Base-by-base conservation (phyloP, 1,140 invertebrate genomes). In the Procambarus virginalis region DNA sequence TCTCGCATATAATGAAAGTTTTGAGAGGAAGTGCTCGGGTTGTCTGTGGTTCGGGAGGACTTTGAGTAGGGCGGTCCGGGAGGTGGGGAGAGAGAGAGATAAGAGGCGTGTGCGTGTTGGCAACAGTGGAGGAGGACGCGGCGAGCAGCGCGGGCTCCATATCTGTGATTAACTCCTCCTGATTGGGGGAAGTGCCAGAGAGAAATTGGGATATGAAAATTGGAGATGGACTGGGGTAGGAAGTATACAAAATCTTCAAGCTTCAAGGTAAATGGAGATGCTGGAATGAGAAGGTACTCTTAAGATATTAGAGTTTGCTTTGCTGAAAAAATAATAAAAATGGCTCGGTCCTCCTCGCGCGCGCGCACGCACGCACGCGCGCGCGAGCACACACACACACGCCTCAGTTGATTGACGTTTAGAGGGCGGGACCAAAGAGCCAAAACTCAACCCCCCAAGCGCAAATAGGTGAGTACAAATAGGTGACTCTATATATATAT, bases 161-260 rank as follows among this genome's bases (percentile, higher is more conserved):
- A 89, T 89, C 79, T 89, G 86, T 89, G 86, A 89, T 89, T 89
- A 89, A 89, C 86, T 89, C 86, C 86, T 89, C 80, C 55, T 89
- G 86, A 89, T 89, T 89, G 86, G 80, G 34, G 68, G 45, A 83
- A 89, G 86, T 89, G 86, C 78, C 48, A 83, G 79, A 76, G 64
- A 88, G 86, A 89, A 89, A 89, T 89, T 89, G 86, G 79, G 68
- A 89, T 89, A 89, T 89, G 86, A 89, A 89, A 89, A 89, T 89
- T 89, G 86, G 81, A 70, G 76, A 77, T 83, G 60, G 70, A 89
- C 77, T 82, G 86, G 80, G 83, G 83, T 76, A 55, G 86, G 80
- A 89, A 76, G 73, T 64, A 77, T 60, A 51, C n/a, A 51, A 22
- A 60, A n/a, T 58, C 22, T 6, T 17, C n/a, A 55, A 14, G n/a